phyloP scores from a whole-genome alignment of 1,140 invertebrate genomes.

The Drosophila virilis region DNA sequence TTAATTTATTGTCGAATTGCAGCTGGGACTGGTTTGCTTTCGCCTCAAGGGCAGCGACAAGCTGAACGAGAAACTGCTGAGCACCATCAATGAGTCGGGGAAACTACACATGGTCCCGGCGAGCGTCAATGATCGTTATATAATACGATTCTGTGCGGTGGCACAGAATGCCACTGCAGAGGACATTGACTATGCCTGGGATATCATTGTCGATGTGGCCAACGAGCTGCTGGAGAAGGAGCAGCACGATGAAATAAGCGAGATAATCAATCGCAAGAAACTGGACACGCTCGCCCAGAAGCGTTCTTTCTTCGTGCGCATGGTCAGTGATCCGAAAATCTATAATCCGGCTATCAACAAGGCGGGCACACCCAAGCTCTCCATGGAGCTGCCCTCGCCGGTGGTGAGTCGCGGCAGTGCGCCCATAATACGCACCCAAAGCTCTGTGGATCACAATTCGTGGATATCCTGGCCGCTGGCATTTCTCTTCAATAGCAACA shows the following conservation, averaged over 20 bases:
- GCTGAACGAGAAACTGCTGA: slow-evolving; percentile 96
- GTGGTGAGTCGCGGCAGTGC: slow-evolving; percentile 84
- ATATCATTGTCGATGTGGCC: slow-evolving; percentile 93
- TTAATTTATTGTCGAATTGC: slow-evolving; percentile 41
- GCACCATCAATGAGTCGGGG: slow-evolving; percentile 97
- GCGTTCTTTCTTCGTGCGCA: slow-evolving; percentile 97
- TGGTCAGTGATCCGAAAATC: slow-evolving; percentile 98
- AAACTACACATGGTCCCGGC: slow-evolving; percentile 99
- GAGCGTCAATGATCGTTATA: slow-evolving; percentile 94
- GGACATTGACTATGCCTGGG: slow-evolving; percentile 97
- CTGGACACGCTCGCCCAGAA: slow-evolving; percentile 92
- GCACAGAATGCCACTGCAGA: slow-evolving; percentile 94
- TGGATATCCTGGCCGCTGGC: slow-evolving; percentile 96
- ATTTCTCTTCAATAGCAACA: slow-evolving; percentile 90
- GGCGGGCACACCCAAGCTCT: slow-evolving; percentile 86
- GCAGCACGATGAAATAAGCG: slow-evolving; percentile 88
- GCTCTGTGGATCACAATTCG: slow-evolving; percentile 86
- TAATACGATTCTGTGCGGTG: slow-evolving; percentile 98
- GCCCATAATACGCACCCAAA: slow-evolving; percentile 85
- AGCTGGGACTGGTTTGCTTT: slow-evolving; percentile 94
- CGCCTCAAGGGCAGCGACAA: slow-evolving; percentile 94
- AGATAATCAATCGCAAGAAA: slow-evolving; percentile 88
- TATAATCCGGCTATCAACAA: slow-evolving; percentile 95
- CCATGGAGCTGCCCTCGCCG: slow-evolving; percentile 83
- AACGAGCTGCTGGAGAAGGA: slow-evolving; percentile 92